Conservation (phyloP, 1,140 invertebrate genomes). For the silkworm (Bombyx mori) region DNA sequence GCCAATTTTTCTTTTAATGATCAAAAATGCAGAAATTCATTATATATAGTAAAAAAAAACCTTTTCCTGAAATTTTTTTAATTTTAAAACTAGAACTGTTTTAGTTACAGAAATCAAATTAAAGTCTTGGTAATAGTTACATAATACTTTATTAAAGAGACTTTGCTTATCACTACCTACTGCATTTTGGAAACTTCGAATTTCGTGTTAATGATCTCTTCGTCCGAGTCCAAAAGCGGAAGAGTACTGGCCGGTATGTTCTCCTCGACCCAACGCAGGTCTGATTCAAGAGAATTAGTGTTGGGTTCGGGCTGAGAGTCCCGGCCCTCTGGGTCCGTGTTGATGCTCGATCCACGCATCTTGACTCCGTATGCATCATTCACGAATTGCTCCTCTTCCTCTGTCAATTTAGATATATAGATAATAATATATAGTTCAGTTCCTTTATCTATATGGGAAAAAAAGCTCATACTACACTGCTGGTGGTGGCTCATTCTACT, state of each 20-base stretch:
- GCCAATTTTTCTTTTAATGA: background rate
- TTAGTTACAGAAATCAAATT: slow-evolving; percentile 4
- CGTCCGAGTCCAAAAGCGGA: slow-evolving; percentile 90
- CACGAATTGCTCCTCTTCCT: slow-evolving; percentile 86
- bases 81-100: background rate
- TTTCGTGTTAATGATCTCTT: slow-evolving; percentile 89
- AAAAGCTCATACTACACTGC: background rate
- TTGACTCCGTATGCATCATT: slow-evolving; percentile 90
- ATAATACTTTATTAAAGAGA: slow-evolving; percentile 36
- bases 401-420: slow-evolving; percentile 24
- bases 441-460: background rate
- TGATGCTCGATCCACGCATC: slow-evolving; percentile 73
- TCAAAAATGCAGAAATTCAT: no score
- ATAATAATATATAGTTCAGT: no score
- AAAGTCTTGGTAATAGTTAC: slow-evolving; percentile 24
- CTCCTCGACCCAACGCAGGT: slow-evolving; percentile 93
- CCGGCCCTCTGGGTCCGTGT: slow-evolving; percentile 20
- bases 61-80: background rate
- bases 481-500: background rate
- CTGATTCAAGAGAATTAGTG: slow-evolving; percentile 76
- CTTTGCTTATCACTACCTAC: slow-evolving; percentile 53
- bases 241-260: slow-evolving; percentile 87
- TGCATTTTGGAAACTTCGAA: slow-evolving; percentile 96
- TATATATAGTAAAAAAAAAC: background rate
- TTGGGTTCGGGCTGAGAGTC: slow-evolving; percentile 32